Evolutionary conservation across 2,797 vertebrate species (phyloP).

Genomic region (Tapirus indicus): DNA sequence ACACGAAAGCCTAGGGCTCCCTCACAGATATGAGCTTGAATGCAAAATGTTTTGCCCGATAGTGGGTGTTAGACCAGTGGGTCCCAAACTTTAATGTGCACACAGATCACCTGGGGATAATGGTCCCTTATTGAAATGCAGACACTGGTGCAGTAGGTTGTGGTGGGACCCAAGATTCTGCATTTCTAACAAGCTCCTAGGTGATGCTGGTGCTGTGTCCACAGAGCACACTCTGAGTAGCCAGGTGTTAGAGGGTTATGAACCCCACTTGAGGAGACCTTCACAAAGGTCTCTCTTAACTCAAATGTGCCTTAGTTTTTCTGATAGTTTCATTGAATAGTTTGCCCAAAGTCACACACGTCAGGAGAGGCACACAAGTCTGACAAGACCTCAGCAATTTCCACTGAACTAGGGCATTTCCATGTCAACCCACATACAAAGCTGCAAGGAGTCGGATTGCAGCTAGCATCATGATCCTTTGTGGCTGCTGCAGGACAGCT

Average conservation of each 20-base stretch:
- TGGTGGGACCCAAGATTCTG: background rate
- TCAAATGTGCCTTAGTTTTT: background rate
- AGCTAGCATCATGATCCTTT: accelerated
- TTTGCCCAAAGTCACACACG: background rate
- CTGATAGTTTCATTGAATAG: background rate
- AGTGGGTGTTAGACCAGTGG: background rate
- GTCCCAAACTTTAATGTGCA: background rate
- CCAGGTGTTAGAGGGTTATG: accelerated
- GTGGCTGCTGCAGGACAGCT: no score
- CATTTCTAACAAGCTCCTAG: background rate
- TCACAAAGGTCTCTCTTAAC: background rate
- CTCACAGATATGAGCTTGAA: background rate
- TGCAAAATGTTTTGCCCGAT: background rate
- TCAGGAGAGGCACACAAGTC: background rate
- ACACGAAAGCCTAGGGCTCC: background rate
- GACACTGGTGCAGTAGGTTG: background rate
- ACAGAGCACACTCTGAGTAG: background rate
- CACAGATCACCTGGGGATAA: background rate
- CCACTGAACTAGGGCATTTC: background rate
- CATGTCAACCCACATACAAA: accelerated
- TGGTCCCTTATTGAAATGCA: background rate
- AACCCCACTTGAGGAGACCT: background rate
- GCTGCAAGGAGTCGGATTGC: background rate
- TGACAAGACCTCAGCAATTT: background rate
- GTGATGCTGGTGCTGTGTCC: background rate